phyloP scores from a whole-genome alignment of 2,888 invertebrate species.

The Agrochola lota region DNA sequence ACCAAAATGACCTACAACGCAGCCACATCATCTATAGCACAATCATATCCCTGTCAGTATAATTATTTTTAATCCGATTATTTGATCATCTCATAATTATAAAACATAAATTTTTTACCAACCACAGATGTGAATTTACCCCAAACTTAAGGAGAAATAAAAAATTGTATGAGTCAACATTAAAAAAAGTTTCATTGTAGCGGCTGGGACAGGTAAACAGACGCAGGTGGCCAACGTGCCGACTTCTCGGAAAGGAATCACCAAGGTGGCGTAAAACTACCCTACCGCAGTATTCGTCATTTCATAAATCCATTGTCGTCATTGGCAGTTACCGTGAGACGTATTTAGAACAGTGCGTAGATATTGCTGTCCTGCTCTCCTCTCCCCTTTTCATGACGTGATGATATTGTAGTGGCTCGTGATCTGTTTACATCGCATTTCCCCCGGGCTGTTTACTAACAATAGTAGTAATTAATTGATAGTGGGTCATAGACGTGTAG shows the following conservation, averaged over 20 bases:
- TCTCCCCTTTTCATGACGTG: background rate
- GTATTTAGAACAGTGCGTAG: conserved; percentile 1
- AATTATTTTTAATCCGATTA: background rate
- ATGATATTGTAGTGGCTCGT: background rate
- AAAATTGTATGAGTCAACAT: conserved; percentile 13
- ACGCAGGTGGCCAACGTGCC: background rate
- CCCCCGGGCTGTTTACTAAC: conserved; percentile 1
- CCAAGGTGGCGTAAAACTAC: conserved; percentile 7
- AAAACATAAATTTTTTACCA: background rate
- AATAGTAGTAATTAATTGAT: background rate
- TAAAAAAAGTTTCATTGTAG: background rate
- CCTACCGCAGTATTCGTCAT: conserved; percentile 5
- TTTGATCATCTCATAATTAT: background rate
- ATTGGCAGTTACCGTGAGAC: conserved; percentile 11
- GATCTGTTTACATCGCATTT: background rate
- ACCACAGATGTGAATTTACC: conserved; percentile 15
- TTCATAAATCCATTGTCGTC: conserved; percentile 14
- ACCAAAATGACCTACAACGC: background rate
- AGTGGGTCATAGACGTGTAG: background rate
- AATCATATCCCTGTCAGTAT: background rate
- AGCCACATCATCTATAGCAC: background rate
- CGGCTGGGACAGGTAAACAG: conserved; percentile 27
- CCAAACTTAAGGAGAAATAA: conserved; percentile 14
- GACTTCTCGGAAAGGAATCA: conserved; percentile 19
- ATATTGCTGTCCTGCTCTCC: conserved; percentile 34